Base-by-base conservation (phyloP, 2,113 vertebrate species). In the Anser brachyrhynchus region DNA sequence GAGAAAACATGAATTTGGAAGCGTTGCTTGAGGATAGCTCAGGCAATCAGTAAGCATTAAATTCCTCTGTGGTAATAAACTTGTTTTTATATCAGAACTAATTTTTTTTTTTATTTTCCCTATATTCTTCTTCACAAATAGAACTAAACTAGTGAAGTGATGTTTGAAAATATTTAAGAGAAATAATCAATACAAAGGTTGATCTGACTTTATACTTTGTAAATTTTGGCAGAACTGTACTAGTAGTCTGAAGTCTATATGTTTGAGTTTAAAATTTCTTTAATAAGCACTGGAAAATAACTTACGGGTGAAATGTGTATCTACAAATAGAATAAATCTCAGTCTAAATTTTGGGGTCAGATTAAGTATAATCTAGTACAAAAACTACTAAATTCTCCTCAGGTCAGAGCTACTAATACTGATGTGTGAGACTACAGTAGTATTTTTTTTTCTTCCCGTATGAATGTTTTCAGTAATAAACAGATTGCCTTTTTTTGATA, bases 11-110 rank as follows among this genome's bases (percentile, higher is more conserved):
- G 14, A 25, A 49, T 79, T 79, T 69, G 39, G 61, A 82, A 58
- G 62, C 21, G n/a, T 44, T 91, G 67, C 67, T 93, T 76, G 37
- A 84, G 59, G 71, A 71, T 61, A 85, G 59, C 37, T 90, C 17
- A 29, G 31, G 44, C 78, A 92, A 44, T 95, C 78, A 83, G 41
- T 73, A 66, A 88, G n/a, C 71, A 87, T 93, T 83, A 65, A 51
- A 90, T 73, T 87, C 41, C 29, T 52, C 55, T 55, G 6, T 86
- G 25, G 79, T 69, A 83, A 77, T 33, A 6, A 91, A 69, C n/a
- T 85, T 76, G 43, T 46, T 80, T 93, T 71, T n/a, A 19, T 74
- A 54, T 39, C 0, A 10, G 52, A 55, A 21, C 37, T 41, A 29
- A 12, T 41, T 20, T 5, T 5, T 5, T 5, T 31, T 9, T n/a